These are phyloP conservation scores for Melanotaenia nigrans DNA, from an alignment of 2,797 vertebrate species.

Conservation along the genomic window DNA sequence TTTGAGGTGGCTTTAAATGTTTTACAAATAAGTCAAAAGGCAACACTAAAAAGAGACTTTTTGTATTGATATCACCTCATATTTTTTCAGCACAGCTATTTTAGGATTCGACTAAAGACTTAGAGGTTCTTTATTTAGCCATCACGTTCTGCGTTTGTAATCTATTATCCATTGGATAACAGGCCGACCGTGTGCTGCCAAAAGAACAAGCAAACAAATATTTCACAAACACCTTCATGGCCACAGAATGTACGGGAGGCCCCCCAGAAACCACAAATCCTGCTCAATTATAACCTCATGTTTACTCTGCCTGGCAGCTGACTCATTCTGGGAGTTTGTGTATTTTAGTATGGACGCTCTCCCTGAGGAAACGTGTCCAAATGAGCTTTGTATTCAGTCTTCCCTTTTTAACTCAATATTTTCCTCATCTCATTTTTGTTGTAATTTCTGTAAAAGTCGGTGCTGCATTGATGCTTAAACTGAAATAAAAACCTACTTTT, in stretches of 20 bases:
- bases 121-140: background rate
- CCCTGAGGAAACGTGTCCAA: background rate
- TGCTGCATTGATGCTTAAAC: no score
- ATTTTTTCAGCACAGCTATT: background rate
- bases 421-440: background rate
- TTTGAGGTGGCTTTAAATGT: background rate
- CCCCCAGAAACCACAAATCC: background rate
- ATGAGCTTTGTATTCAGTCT: background rate
- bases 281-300: background rate
- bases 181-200: conserved; percentile 2
- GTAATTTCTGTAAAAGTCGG: no score
- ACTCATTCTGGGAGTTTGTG: background rate
- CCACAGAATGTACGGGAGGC: background rate
- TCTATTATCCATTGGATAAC: background rate
- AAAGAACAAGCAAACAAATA: conserved; percentile 5
- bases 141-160: background rate
- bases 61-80: background rate
- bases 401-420: background rate
- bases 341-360: background rate
- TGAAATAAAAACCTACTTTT: no score
- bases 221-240: background rate
- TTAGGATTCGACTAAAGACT: background rate
- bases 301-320: background rate
- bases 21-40: background rate
- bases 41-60: background rate